Conservation (phyloP, 2,113 vertebrate species). For the Octodon degus region DNA sequence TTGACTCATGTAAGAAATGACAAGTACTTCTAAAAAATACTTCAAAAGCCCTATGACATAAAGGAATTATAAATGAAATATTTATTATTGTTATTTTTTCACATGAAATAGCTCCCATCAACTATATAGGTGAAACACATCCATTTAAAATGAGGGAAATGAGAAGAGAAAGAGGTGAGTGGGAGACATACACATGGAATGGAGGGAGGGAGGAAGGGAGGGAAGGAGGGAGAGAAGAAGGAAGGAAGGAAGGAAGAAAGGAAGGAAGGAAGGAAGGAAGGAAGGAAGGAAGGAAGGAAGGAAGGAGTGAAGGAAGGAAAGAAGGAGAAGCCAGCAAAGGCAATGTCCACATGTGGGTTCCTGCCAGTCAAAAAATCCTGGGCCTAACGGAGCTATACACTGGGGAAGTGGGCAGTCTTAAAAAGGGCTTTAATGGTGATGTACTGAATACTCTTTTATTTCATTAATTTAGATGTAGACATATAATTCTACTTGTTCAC, state of each 20-base stretch:
- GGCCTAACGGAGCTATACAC: not conserved
- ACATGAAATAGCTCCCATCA: not conserved
- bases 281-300: no score
- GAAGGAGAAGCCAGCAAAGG: not conserved
- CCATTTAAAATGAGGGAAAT: not conserved
- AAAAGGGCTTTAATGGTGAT: not conserved
- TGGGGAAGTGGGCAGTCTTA: not conserved
- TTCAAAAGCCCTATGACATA: constrained; percentile 25
- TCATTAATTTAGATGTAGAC: not conserved
- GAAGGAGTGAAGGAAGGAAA: no score
- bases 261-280: not conserved
- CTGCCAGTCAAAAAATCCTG: not conserved
- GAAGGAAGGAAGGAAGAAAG: no score
- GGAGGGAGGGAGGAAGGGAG: not conserved
- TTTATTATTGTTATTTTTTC: constrained; percentile 19
- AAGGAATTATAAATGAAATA: constrained; percentile 32
- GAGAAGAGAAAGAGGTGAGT: not conserved
- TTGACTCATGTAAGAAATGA: not conserved
- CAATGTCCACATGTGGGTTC: not conserved
- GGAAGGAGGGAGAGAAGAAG: no score
- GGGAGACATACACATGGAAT: not conserved
- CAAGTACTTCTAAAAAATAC: constrained; percentile 6
- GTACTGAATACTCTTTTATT: not conserved
- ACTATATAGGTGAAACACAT: not conserved
- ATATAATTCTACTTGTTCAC: not conserved